These are phyloP conservation scores for Sclerodermus sp. DNA, from an alignment of 2,888 invertebrate genomes.

Conservation along the genomic window DNA sequence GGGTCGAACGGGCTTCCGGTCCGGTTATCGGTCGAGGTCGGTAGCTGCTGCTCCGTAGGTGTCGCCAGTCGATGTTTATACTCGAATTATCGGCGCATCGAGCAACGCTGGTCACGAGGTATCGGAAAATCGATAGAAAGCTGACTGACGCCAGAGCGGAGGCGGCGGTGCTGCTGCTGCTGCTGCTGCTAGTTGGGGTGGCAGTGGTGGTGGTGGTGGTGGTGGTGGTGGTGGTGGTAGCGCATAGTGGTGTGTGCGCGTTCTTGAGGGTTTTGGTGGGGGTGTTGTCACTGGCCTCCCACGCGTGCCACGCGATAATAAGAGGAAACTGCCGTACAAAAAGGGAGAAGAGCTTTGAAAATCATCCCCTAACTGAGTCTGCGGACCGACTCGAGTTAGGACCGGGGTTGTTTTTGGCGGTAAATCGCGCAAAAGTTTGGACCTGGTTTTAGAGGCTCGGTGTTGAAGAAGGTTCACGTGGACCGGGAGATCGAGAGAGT, in stretches of 20 bases:
- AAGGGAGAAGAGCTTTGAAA: neutral
- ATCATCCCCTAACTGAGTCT: too few relatives aligned
- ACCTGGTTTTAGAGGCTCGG: too few relatives aligned
- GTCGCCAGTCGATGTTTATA: constrained; percentile 44
- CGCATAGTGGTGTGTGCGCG: neutral
- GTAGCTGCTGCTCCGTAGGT: constrained; percentile 16
- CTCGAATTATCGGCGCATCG: constrained; percentile 48
- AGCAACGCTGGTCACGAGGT: constrained; percentile 53
- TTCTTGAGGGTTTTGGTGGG: neutral
- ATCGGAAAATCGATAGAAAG: constrained; percentile 56
- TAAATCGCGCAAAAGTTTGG: too few relatives aligned
- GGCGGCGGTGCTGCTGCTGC: constrained; percentile 24
- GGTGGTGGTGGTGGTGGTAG: constrained; percentile 10
- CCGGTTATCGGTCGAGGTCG: constrained; percentile 15
- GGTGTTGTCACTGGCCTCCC: neutral
- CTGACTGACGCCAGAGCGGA: constrained; percentile 43
- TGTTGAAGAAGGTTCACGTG: too few relatives aligned
- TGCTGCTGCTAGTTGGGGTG: constrained; percentile 8
- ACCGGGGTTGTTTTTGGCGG: too few relatives aligned
- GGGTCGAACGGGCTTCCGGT: neutral
- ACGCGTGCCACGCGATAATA: constrained; percentile 4
- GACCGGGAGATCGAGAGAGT: constrained; percentile 1
- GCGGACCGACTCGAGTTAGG: too few relatives aligned
- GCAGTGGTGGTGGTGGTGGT: constrained; percentile 23
- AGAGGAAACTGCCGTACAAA: neutral